phyloP scores from a whole-genome alignment of 2,797 vertebrate species.

The Amblyopsis hoosieri region DNA sequence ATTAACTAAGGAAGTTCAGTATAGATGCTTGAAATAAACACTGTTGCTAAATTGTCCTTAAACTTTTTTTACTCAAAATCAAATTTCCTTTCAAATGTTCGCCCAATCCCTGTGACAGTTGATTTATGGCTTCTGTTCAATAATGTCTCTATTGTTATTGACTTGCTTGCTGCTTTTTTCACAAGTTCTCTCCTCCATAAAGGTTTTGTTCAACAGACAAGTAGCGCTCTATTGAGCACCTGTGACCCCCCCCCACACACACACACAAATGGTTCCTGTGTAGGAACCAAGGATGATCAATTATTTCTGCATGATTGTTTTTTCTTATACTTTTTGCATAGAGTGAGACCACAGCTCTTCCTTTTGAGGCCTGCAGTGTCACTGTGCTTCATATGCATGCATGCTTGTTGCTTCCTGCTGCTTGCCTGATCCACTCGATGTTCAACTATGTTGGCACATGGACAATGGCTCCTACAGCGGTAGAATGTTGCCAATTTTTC shows the following conservation, averaged over 20 bases:
- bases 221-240: slow-evolving; percentile 48
- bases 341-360: slow-evolving; percentile 56
- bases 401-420: slow-evolving; percentile 74
- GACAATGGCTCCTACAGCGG: slow-evolving; percentile 70
- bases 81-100: slow-evolving; percentile 22
- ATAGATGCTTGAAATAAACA: not conserved
- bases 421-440: slow-evolving; percentile 73
- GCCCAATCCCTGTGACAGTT: slow-evolving; percentile 47
- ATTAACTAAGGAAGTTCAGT: not conserved
- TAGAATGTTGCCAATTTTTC: slow-evolving; percentile 67
- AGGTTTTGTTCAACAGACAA: slow-evolving; percentile 58
- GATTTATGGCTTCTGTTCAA: slow-evolving; percentile 65
- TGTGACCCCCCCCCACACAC: slow-evolving; percentile 19
- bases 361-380: slow-evolving; percentile 64
- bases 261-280: too few species aligned
- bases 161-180: slow-evolving; percentile 69
- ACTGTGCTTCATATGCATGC: slow-evolving; percentile 72
- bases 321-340: slow-evolving; percentile 56
- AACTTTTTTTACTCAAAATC: slow-evolving; percentile 29
- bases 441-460: slow-evolving; percentile 64
- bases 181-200: slow-evolving; percentile 38
- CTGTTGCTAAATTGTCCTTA: slow-evolving; percentile 13
- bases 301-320: slow-evolving; percentile 65
- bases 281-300: slow-evolving; percentile 32
- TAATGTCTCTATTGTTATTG: slow-evolving; percentile 59